Base-by-base conservation (phyloP, 1,140 invertebrate genomes). In the Rhynchophorus ferrugineus region DNA sequence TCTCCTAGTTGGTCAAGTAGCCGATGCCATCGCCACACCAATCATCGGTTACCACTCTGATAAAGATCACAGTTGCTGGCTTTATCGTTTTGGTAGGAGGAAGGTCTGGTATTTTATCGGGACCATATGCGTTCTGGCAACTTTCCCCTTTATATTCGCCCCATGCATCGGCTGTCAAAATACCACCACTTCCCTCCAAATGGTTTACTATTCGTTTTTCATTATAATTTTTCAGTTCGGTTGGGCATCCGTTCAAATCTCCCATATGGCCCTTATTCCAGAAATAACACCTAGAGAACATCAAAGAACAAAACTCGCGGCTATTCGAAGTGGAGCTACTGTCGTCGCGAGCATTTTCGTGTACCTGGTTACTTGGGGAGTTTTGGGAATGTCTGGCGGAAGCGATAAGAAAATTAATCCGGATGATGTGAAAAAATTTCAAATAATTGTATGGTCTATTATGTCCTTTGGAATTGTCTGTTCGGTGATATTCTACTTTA, bases 201-300 rank as follows among this genome's bases (percentile, higher is more conserved):
- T 96, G 60, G 72, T 89, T 52, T 97, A 96, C 70, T 97, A 89
- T 73, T 78, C 80, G 19, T 78, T 87, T 22, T 96, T 97, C 72
- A 87, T 97, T 35, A 73, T 89, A 37, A 83, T 97, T 56, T 97
- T 97, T 73, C 95, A 98, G 80, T 91, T 96, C 72, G 94, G 94
- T 18, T 97, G 95, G 94, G 93, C 93, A 2, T 72, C 86, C 8
- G 86, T 91, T 1, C 95, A 98, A 78, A 95, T 97, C 61, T 91
- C 91, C 19, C 94, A 98, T 72, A 75, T 98, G 41, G 87, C 92
- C 2, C 68, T 87, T 14, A 84, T 89, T 56, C 80, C 85, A 11
- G 84, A 87, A 67, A 69, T 87, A 20, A 81, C 84, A 16, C 77
- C 80, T 9, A 79, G 80, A 61, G 78, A 87, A 60, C 78, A 85